phyloP scores from a whole-genome alignment of 2,113 vertebrate genomes.

The Campylomormyrus tamandua region DNA sequence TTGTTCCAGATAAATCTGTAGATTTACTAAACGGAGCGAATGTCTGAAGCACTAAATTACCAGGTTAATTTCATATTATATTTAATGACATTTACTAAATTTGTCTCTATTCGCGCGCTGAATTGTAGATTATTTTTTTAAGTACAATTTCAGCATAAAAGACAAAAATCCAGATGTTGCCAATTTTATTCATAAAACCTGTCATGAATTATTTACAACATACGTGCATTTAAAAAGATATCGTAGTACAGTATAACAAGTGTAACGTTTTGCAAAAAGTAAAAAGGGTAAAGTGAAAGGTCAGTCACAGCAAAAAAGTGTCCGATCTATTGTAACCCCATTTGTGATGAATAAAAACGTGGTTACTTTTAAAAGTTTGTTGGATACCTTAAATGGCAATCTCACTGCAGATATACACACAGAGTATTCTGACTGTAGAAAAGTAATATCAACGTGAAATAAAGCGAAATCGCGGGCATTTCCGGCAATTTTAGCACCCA shows the following conservation, averaged over 20 bases:
- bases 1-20: neutral
- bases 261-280: neutral
- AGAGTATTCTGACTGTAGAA: neutral
- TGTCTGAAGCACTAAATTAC: neutral
- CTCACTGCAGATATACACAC: neutral
- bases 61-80: neutral
- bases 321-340: neutral
- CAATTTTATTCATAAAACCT: neutral
- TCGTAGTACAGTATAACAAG: neutral
- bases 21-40: neutral
- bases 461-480: neutral
- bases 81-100: neutral
- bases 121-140: neutral
- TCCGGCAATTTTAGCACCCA: neutral
- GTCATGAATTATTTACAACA: neutral
- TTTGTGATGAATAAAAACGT: neutral
- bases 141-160: neutral
- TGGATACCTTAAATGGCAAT: neutral
- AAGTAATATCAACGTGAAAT: neutral
- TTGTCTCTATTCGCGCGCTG: neutral
- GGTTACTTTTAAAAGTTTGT: neutral
- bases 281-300: neutral
- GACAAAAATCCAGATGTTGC: neutral
- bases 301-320: neutral
- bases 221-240: neutral